These are phyloP conservation scores for Proales similis DNA, from an alignment of 1,140 invertebrate species.

Conservation along the genomic window DNA sequence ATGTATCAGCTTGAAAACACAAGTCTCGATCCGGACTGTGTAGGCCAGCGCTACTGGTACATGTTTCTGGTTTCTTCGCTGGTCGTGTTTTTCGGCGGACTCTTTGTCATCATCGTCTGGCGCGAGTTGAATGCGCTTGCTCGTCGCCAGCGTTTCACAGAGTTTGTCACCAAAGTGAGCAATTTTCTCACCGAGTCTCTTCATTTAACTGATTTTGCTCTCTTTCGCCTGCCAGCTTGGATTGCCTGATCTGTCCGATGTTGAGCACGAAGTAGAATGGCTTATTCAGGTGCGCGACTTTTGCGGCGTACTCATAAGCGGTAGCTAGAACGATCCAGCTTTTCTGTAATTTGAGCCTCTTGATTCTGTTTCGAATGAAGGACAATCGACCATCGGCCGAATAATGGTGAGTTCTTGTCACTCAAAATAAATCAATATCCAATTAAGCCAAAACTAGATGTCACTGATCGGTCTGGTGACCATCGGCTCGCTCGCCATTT, in stretches of 20 bases:
- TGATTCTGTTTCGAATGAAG: too few species aligned
- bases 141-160: too few species aligned
- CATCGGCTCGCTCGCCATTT: constrained; percentile 99
- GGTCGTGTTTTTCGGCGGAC: background rate
- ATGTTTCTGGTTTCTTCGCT: background rate
- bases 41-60: constrained; percentile 12
- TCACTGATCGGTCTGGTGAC: constrained; percentile 98
- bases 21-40: constrained; percentile 8
- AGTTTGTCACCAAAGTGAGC: too few species aligned
- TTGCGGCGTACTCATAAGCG: constrained; percentile 20
- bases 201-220: too few species aligned
- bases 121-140: background rate
- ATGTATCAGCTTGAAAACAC: too few species aligned
- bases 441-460: too few species aligned
- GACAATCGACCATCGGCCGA: constrained; percentile 5
- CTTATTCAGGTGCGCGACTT: constrained; percentile 9
- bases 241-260: too few species aligned
- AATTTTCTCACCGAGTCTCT: too few species aligned
- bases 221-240: too few species aligned
- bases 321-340: too few species aligned
- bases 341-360: too few species aligned
- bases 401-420: constrained; percentile 32
- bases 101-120: constrained; percentile 2
- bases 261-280: constrained; percentile 34
- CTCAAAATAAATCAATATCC: too few species aligned